Evolutionary conservation across 92 coral and sea anemone species (phyloP).

Genomic region (Epizoanthus rinbou): DNA sequence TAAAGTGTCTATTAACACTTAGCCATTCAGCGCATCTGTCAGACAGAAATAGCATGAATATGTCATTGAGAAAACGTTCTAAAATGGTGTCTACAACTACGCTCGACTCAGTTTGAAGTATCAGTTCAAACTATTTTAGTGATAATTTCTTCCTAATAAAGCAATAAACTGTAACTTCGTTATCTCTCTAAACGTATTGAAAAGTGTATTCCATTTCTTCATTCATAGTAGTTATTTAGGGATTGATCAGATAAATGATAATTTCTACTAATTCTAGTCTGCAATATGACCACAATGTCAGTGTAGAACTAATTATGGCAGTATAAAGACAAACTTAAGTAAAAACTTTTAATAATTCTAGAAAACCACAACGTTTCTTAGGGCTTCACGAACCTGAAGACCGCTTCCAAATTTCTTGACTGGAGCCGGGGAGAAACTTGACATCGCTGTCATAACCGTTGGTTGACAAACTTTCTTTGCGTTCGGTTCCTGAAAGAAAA

Average conservation of each 20-base stretch:
- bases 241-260: conserved; percentile 9
- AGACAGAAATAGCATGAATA: conserved; percentile 23
- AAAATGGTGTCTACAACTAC: neutral
- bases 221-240: no score
- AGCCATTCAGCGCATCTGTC: conserved; percentile 26
- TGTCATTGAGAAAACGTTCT: conserved; percentile 8
- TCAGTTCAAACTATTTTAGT: neutral
- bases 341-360: neutral
- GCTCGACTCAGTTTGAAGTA: conserved; percentile 4
- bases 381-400: conserved; percentile 24
- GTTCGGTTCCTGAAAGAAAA: conserved; percentile 53
- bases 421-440: conserved; percentile 52
- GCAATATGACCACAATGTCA: conserved; percentile 11
- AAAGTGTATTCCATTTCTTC: no score
- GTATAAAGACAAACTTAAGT: conserved; percentile 10
- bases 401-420: conserved; percentile 52
- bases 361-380: neutral
- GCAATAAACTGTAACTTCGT: neutral
- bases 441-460: conserved; percentile 49
- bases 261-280: neutral
- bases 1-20: conserved; percentile 24
- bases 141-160: neutral
- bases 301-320: conserved; percentile 4
- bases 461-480: conserved; percentile 62
- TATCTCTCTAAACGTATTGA: no score